These are phyloP conservation scores for Scolanthus callimorphus DNA, from an alignment of 92 coral and sea anemone genomes.

Conservation along the genomic window DNA sequence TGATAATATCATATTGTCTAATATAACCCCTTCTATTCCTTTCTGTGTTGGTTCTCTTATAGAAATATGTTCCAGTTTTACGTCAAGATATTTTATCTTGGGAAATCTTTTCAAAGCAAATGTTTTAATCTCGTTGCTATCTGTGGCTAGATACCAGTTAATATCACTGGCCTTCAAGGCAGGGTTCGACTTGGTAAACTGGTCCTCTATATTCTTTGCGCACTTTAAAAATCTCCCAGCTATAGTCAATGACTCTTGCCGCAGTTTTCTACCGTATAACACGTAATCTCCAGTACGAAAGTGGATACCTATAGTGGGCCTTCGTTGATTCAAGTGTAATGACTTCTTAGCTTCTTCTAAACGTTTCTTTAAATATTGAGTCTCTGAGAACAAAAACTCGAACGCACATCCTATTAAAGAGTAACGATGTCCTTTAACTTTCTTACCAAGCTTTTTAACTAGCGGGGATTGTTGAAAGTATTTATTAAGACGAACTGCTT, in stretches of 20 bases:
- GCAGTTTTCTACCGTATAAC: constrained; percentile 4
- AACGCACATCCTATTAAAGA: constrained; percentile 67
- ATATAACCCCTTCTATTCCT: constrained; percentile 55
- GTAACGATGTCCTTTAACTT: constrained; percentile 34
- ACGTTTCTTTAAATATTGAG: constrained; percentile 10
- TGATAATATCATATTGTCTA: constrained; percentile 59
- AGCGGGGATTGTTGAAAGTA: constrained; percentile 21
- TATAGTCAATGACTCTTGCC: constrained; percentile 17
- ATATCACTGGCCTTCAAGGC: constrained; percentile 22
- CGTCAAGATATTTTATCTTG: constrained; percentile 25
- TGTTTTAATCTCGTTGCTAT: constrained; percentile 35
- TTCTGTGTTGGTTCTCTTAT: constrained; percentile 36
- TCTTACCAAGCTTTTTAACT: constrained; percentile 15
- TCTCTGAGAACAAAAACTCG: constrained; percentile 54
- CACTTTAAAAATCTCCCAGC: constrained; percentile 44
- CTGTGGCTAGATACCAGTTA: constrained; percentile 74
- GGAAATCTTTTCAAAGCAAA: constrained; percentile 38
- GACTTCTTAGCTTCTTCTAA: constrained; percentile 20
- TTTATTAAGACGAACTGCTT: constrained; percentile 37
- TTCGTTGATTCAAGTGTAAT: constrained; percentile 22
- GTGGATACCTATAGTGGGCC: constrained; percentile 62
- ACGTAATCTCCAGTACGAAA: constrained; percentile 57
- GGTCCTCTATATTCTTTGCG: constrained; percentile 43
- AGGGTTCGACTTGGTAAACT: constrained; percentile 8
- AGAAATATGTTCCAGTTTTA: constrained; percentile 61